phyloP scores from a whole-genome alignment of 1,140 invertebrate species.

The Varroa destructor region DNA sequence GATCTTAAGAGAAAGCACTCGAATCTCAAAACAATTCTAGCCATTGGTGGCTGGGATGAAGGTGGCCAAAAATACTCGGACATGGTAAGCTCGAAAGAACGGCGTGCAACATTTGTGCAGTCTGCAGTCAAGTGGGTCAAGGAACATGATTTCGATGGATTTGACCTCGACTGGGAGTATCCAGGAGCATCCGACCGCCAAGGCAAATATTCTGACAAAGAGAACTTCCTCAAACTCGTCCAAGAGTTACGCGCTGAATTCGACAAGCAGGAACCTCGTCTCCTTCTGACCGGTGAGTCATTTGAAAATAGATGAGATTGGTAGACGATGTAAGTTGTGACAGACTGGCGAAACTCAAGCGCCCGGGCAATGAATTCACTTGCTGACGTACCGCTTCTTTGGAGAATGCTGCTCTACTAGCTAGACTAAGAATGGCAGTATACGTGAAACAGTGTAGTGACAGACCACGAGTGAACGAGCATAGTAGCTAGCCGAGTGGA shows the following conservation, averaged over 20 bases:
- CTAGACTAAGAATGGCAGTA: too few species aligned
- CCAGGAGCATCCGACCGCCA: slow-evolving; percentile 60
- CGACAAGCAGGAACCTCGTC: slow-evolving; percentile 12
- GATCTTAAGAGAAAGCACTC: slow-evolving; percentile 26
- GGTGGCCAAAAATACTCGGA: slow-evolving; percentile 69
- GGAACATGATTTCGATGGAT: slow-evolving; percentile 31
- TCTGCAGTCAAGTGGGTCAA: slow-evolving; percentile 29
- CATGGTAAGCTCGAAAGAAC: slow-evolving; percentile 49
- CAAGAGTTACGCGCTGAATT: slow-evolving; percentile 42
- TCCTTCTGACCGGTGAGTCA: slow-evolving; percentile 22
- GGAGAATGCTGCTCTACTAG: too few species aligned
- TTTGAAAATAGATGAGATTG: too few species aligned
- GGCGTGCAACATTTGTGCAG: slow-evolving; percentile 17
- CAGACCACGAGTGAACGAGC: too few species aligned
- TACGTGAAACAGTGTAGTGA: too few species aligned
- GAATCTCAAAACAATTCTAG: slow-evolving; percentile 27
- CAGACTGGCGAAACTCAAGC: neutral
- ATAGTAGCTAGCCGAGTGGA: too few species aligned
- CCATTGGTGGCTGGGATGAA: slow-evolving; percentile 58
- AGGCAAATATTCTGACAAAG: slow-evolving; percentile 64
- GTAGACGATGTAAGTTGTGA: neutral
- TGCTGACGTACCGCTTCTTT: too few species aligned
- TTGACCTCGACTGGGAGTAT: slow-evolving; percentile 32
- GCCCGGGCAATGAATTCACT: too few species aligned
- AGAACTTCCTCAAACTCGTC: slow-evolving; percentile 49